Conservation (phyloP, 2,113 vertebrate genomes). For the Etheostoma spectabile region DNA sequence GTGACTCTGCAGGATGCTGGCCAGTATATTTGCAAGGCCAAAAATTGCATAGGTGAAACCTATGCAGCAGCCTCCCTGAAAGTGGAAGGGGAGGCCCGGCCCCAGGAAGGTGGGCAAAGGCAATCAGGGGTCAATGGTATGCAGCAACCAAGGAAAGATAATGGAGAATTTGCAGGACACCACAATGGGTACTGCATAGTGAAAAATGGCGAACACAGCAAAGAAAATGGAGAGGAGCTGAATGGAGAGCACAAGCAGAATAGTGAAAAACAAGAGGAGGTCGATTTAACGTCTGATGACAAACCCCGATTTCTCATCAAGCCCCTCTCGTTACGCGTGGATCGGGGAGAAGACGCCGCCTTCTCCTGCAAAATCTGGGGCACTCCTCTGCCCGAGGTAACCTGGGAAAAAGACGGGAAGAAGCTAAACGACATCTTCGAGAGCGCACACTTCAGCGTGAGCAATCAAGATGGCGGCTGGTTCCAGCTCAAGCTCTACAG, state of each 20-base stretch:
- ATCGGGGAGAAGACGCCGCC: slow-evolving; percentile 87
- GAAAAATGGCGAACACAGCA: slow-evolving; percentile 38
- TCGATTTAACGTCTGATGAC: slow-evolving; percentile 48
- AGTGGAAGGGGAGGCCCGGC: slow-evolving; percentile 81
- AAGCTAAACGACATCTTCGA: slow-evolving; percentile 92
- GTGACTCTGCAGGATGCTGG: slow-evolving; percentile 88
- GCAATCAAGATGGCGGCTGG: slow-evolving; percentile 82
- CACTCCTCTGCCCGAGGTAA: slow-evolving; percentile 83
- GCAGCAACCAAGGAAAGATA: slow-evolving; percentile 29
- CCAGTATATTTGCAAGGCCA: slow-evolving; percentile 93
- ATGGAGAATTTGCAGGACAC: slow-evolving; percentile 40
- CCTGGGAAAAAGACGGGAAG: slow-evolving; percentile 93
- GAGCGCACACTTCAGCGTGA: slow-evolving; percentile 88
- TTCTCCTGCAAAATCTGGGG: slow-evolving; percentile 90
- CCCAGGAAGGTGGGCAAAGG: slow-evolving; percentile 18
- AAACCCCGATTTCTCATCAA: slow-evolving; percentile 87
- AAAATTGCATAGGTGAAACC: slow-evolving; percentile 91
- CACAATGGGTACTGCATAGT: slow-evolving; percentile 57
- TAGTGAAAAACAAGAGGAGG: slow-evolving; percentile 29
- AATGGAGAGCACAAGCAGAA: slow-evolving; percentile 45
- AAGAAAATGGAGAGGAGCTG: slow-evolving; percentile 22
- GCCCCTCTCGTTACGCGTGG: slow-evolving; percentile 87
- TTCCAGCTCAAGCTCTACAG: slow-evolving; percentile 88
- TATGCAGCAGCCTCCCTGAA: slow-evolving; percentile 90
- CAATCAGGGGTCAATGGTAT: slow-evolving; percentile 40